Evolutionary conservation across 2,113 vertebrate species (phyloP), one percentile per base, ranked within the genome.

Genomic region (Pseudorectes ferrugineus): DNA sequence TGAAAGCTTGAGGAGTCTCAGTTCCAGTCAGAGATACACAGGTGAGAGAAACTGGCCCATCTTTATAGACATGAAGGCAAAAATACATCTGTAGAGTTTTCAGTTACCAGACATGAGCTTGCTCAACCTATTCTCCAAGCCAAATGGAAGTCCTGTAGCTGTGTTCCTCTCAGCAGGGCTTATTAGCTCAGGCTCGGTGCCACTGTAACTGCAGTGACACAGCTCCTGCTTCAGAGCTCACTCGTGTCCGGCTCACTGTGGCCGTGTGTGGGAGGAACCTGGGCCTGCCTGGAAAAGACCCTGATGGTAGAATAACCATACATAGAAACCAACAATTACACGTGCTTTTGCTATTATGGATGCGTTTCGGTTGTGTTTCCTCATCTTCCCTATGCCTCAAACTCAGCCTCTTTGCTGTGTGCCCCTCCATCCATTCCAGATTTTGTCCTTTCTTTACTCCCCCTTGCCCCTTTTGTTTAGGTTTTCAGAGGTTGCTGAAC

Each of bases 171-270:
- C 79, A 68, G 63, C 86, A 86, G 89, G 71, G 58, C 74, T 89
- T 42, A 66, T 63, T 63, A 59, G 61, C 85, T 85, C 94, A 72
- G 92, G 85, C 83, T 83, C 1, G 6, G 75, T 61, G 71, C 94
- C 89, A 84, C 63, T 16, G 23, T 42, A 5, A 48, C 49, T 65
- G 83, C 93, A 80, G 63, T 46, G 76, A 46, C 63, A 36, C 12
- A 45, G 79, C 72, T 83, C 49, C 63, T 73, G 68, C 25, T 49
- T 25, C 79, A 66, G 67, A 54, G 57, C 78, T 55, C 65, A 24
- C 71, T 75, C 6, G 2, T 28, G 40, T 31, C 67, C 2, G 0
- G 57, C 76, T 63, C 72, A 19, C 58, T 54, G 14, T 2, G 3
- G 48, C 51, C 7, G 5, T 52, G 61, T 31, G 68, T 55, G 54